phyloP scores from a whole-genome alignment of 2,797 vertebrate species.

The Chloroceryle amazona region DNA sequence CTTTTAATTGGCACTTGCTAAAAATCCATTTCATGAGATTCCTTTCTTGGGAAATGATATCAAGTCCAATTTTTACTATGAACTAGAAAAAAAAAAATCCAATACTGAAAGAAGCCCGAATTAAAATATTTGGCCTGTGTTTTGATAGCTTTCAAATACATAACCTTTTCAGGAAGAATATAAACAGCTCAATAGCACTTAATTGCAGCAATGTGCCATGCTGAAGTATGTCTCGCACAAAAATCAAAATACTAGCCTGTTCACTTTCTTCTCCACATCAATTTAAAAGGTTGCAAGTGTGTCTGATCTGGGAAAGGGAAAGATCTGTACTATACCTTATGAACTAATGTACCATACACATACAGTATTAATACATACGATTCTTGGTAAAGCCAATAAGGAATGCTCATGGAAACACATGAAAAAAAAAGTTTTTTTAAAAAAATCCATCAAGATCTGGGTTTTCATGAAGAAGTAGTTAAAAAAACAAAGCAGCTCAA shows the following conservation, averaged over 20 bases:
- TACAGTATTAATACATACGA: not conserved
- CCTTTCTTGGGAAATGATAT: not conserved
- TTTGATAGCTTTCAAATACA: not conserved
- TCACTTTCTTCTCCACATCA: not conserved
- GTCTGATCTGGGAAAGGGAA: not conserved
- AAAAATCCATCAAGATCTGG: not conserved
- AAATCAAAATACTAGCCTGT: not conserved
- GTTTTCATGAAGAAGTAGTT: not conserved
- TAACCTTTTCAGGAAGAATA: not conserved
- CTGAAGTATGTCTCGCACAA: not conserved
- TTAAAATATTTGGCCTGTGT: not conserved
- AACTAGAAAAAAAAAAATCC: not conserved
- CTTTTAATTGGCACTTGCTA: not conserved
- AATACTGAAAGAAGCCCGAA: not conserved
- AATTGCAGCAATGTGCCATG: not conserved
- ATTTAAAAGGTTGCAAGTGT: not conserved
- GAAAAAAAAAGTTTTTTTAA: not conserved
- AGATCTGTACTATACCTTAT: not conserved
- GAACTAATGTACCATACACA: accelerated
- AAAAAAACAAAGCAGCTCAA: not conserved
- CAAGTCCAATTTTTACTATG: not conserved
- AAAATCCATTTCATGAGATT: not conserved
- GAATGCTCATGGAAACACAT: not conserved
- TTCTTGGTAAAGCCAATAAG: not conserved
- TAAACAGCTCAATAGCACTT: not conserved